phyloP scores from a whole-genome alignment of 2,888 invertebrate genomes.

The Ametastegia equiseti region DNA sequence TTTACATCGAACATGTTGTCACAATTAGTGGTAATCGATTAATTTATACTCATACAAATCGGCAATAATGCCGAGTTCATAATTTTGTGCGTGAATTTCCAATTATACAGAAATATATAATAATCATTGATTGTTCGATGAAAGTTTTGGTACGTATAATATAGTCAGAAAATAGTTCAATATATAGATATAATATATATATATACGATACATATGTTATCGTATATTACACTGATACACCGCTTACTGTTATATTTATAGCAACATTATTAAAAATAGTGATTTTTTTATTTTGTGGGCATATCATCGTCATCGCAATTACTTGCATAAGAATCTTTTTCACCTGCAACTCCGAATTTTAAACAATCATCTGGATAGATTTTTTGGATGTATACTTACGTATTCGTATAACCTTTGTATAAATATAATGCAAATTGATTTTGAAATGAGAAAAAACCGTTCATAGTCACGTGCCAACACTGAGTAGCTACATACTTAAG shows the following conservation, averaged over 20 bases:
- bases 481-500: background rate
- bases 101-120: background rate
- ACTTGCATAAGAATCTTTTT: background rate
- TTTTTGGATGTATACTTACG: background rate
- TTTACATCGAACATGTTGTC: background rate
- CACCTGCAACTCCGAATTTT: background rate
- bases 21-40: background rate
- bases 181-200: background rate
- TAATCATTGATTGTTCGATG: background rate
- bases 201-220: background rate
- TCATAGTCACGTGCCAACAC: background rate
- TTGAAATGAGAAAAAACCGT: background rate
- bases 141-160: background rate
- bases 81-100: background rate
- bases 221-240: background rate
- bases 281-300: background rate
- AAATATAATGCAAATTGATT: background rate
- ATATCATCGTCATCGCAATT: background rate
- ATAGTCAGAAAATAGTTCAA: slow-evolving; percentile 6
- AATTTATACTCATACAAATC: no score
- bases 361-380: background rate
- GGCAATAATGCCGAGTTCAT: no score
- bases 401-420: background rate
- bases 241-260: background rate
- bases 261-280: background rate